A percentile compares a stretch with the other conserved stretches of the same genome.
These are phyloP conservation scores for Lycopodina hypogea DNA, from an alignment of 37 sponge, comb jelly and placozoan species.

Conservation along the genomic window DNA sequence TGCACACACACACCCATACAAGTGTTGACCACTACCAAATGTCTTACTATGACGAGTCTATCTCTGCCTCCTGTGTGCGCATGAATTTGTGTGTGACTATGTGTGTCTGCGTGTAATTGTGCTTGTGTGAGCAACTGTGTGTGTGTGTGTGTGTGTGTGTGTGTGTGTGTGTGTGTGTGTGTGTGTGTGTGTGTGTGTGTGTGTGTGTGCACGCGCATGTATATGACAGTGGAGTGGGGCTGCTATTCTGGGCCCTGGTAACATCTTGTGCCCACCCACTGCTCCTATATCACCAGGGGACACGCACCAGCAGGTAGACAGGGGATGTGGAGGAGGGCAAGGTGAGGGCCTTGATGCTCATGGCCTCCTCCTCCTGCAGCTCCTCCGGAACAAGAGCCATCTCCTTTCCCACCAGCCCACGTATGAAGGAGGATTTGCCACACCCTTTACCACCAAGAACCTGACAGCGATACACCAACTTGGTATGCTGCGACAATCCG, in stretches of 20 bases:
- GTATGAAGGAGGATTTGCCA: constrained; percentile 65
- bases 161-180: no score
- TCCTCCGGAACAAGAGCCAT: constrained; percentile 16
- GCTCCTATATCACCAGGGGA: no score
- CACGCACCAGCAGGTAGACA: constrained; percentile 66
- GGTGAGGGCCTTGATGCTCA: constrained; percentile 39
- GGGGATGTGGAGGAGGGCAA: not conserved
- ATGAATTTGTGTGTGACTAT: not conserved
- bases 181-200: no score
- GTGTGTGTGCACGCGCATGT: no score
- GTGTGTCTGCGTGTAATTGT: no score
- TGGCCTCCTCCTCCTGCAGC: constrained; percentile 39
- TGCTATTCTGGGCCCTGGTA: no score
- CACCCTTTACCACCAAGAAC: constrained; percentile 63
- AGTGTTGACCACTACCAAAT: no score
- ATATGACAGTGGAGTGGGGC: no score
- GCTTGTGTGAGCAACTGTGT: no score
- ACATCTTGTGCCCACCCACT: no score
- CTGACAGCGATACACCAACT: constrained; percentile 65
- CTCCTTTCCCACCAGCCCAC: constrained; percentile 58
- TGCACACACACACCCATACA: not conserved
- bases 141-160: no score
- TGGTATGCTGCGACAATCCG: constrained; percentile 25
- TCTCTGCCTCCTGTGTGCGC: not conserved
- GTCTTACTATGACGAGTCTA: no score